These are phyloP conservation scores for Australoheros facetus DNA, from an alignment of 2,797 vertebrate species.

Conservation along the genomic window DNA sequence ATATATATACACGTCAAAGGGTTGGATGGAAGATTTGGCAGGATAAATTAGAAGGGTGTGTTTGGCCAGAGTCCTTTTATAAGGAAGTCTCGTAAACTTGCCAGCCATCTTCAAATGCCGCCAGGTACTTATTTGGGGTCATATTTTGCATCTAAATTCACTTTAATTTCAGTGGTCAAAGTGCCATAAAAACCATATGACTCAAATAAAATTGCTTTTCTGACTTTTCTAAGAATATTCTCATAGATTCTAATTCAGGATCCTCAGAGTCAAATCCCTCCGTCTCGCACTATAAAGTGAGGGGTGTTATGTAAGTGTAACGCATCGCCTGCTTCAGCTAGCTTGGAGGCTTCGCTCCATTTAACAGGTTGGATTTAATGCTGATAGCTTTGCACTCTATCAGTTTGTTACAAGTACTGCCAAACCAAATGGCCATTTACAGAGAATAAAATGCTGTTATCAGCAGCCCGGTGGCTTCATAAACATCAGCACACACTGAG, in stretches of 20 bases:
- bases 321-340: background rate
- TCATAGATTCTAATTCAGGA: background rate
- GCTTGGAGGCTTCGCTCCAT: background rate
- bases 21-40: too few species aligned
- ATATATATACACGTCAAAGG: too few species aligned
- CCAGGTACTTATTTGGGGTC: too few species aligned
- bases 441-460: background rate
- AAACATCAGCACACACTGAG: background rate
- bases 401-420: conserved; percentile 1
- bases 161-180: background rate
- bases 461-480: background rate
- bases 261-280: too few species aligned
- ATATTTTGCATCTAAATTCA: too few species aligned
- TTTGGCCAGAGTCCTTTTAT: too few species aligned
- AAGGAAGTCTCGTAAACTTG: too few species aligned
- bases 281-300: background rate
- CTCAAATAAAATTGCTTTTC: background rate
- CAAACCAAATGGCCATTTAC: conserved; percentile 1
- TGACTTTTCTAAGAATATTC: background rate
- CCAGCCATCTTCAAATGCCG: too few species aligned
- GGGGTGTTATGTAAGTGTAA: background rate
- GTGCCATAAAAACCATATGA: background rate
- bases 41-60: too few species aligned
- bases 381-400: background rate
- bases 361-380: conserved; percentile 4